Evolutionary conservation across 2,888 invertebrate genomes (phyloP), one percentile per base, ranked within the genome.

Genomic region (Nymphalis c-album): DNA sequence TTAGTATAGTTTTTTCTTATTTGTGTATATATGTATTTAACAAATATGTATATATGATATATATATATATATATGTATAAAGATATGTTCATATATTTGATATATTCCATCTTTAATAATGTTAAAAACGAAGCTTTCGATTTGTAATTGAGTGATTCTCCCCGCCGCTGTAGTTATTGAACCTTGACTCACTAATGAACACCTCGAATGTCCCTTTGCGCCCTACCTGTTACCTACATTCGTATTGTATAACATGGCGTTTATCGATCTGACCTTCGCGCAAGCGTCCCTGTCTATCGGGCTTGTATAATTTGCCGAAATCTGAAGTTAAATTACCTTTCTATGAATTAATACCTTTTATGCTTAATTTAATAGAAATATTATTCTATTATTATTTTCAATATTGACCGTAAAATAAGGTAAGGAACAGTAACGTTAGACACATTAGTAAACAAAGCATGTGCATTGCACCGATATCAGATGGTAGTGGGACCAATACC

Each of bases 251-350:
- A 71, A 63, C 64, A 71, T 70, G 64, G 71, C 65, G 76, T 68
- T 61, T 87, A 91, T 91, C 84, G 91, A 90, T 89, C 85, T 80
- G 70, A 68, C 67, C 73, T 74, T 73, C 89, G 90, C 91, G 91
- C 91, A 91, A 84, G 91, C 91, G 91, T 90, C 80, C 75, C 79
- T 66, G 63, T 61, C 51, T 7, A 47, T 57, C 40, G n/a, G 31
- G 47, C 59, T 64, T 62, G 55, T 60, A 48, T 62, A 63, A 61
- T 46, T 59, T 48, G 26, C 17, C 22, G 17, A 46, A 59, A 59
- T 53, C 48, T 3, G 3, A 66, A 57, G 7, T 31, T 31, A 55
- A 17, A 50, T 26, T 55, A 40, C 10, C 17, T 55, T 31, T 8
- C 0, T 31, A 55, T 17, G n/a, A 26, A n/a, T n/a, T n/a, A 17